phyloP scores from a whole-genome alignment of 2,113 vertebrate species.

The Laticauda laticaudata region DNA sequence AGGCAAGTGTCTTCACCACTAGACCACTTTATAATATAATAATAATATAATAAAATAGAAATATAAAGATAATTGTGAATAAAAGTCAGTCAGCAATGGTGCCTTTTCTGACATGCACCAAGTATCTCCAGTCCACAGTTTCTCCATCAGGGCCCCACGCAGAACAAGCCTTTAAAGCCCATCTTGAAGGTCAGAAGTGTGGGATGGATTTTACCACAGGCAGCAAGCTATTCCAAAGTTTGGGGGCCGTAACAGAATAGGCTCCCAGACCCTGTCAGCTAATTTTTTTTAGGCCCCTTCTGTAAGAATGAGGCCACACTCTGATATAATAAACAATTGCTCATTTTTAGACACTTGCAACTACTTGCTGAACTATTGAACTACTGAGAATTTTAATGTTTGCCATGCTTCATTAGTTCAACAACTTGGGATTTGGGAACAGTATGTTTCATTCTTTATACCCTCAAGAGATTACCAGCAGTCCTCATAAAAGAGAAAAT shows the following conservation, averaged over 20 bases:
- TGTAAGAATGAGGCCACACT: not conserved
- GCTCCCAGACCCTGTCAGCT: not conserved
- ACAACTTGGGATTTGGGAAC: too few relatives aligned
- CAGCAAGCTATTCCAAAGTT: not conserved
- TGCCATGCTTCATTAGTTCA: not conserved
- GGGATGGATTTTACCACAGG: not conserved
- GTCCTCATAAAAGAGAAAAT: not conserved
- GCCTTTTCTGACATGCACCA: not conserved
- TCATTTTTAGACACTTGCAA: not conserved
- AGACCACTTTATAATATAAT: not conserved
- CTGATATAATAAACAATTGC: not conserved
- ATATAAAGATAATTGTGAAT: not conserved
- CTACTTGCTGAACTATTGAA: slow-evolving; percentile 4
- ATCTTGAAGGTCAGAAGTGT: not conserved
- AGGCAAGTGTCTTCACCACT: not conserved
- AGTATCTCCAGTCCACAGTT: not conserved
- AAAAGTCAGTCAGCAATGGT: not conserved
- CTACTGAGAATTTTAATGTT: not conserved
- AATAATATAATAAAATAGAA: not conserved
- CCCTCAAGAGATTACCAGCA: not conserved
- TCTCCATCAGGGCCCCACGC: not conserved
- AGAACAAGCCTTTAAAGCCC: not conserved
- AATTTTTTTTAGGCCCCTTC: not conserved
- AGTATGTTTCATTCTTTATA: not conserved
- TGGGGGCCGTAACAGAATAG: not conserved